Evolutionary conservation across 2,113 vertebrate species (phyloP), one percentile per base, ranked within the genome.

Genomic region (Sciurus niger): DNA sequence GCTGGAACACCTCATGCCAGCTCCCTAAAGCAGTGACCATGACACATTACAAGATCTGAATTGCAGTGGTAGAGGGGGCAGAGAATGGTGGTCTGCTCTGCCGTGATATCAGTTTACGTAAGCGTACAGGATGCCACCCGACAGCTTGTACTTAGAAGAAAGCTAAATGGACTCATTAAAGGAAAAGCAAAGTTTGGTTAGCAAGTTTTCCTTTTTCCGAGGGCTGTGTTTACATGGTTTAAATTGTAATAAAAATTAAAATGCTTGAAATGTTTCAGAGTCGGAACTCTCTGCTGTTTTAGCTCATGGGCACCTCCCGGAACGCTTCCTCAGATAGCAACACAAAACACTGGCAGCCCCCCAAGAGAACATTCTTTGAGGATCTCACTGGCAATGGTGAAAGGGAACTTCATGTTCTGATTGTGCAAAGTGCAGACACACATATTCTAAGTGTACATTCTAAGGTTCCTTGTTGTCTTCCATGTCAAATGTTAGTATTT

Each of bases 181-280:
- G 90, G 34, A 53, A 72, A 63, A 60, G 58, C 80, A 68, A 88
- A 77, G 48, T 91, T 82, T 87, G 34, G 4, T 86, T 8, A 32
- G 90, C 46, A 84, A 55, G 20, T 95, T 85, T 90, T 92, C 43
- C 53, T 74, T 91, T 79, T 34, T 91, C 86, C 68, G 24, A 84
- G 65, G 63, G 22, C 13, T 37, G 20, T 90, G 68, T 77, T 96
- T 76, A 24, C 58, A 48, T 68, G 65, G 74, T 95, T 93, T 93
- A 84, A 96, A 89, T 86, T 89, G 82, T 83, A 89, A 92, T 93
- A 92, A 98, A 96, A 96, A 94, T 97, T 37, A 88, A 96, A 93
- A 90, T 94, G 84, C 77, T 87, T 74, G 77, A 95, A 85, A 92
- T 93, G 73, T 88, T 95, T 96, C 16, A 11, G 51, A 78, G 68